Base-by-base conservation (phyloP, 2,113 vertebrate genomes). In the Sander vitreus region DNA sequence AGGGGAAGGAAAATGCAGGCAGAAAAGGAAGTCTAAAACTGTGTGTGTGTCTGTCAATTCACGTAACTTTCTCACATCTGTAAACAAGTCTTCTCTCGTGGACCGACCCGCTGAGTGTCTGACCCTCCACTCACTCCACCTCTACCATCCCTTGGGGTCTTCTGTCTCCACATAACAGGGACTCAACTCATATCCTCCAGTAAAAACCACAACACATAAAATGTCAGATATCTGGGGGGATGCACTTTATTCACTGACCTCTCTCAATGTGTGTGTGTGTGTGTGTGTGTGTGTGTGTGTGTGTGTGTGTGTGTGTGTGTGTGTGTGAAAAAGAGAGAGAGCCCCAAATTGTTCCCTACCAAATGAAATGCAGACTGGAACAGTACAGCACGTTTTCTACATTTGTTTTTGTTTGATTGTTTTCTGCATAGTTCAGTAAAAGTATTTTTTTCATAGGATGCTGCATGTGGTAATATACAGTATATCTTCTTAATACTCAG, bases 221-320 rank as follows among this genome's bases (percentile, higher is more conserved):
- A 87, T 90, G 86, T 85, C 82, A 87, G 63, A 70, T 63, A 82
- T 84, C 76, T 54, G 55, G 36, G 43, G 76, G 73, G 81, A 45
- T 76, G 80, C 78, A 84, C 67, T 86, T 86, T 81, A 81, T 81
- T 59, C 64, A 66, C 58, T 76, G 81, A 85, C 73, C 78, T 84
- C 75, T 72, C 36, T 80, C n/a, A 25, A 2, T 54, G 5, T 76
- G 39, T 33, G 21, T 59, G 21, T 71, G 58, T 66, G 6, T 33
- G 43, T 53, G 23, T n/a, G 27, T 45, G 43, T 33, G 15, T 36
- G 15, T 6, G 25, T 51, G 27, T 21, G 43, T 27, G 18, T 47
- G 48, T 76, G 59, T 60, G n/a, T 27, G 18, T 23, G 21, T 64
- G 16, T 36, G 33, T 16, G 7, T 53, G 51, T n/a, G 19, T 53